Conservation (phyloP, 2,888 invertebrate species). For the Acanthococcus lagerstroemiae region DNA sequence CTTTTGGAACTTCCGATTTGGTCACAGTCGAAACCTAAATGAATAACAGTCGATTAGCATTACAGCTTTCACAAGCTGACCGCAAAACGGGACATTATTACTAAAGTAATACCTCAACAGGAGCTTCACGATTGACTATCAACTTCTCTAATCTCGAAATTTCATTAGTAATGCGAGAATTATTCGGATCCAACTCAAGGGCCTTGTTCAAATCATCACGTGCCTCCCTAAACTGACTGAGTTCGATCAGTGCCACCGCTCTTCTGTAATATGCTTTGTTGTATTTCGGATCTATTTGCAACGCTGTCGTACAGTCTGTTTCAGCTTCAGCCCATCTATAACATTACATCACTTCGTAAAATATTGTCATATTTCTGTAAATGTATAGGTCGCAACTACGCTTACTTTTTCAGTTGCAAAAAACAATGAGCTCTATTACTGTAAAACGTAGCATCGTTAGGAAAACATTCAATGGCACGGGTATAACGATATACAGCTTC, state of each 20-base stretch:
- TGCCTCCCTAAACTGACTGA: conserved; percentile 62
- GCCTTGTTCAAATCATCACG: conserved; percentile 59
- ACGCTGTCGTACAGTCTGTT: conserved; percentile 68
- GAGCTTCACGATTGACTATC: no score
- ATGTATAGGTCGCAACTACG: not conserved
- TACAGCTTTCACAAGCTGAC: no score
- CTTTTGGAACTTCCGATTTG: not conserved
- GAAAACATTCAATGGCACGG: conserved; percentile 72
- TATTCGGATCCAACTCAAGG: conserved; percentile 66
- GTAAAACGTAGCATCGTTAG: conserved; percentile 66
- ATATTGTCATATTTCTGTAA: not conserved
- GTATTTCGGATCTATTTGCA: conserved; percentile 65
- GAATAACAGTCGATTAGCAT: no score
- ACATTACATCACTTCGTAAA: not conserved
- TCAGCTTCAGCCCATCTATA: conserved; percentile 58
- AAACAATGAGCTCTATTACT: conserved; percentile 83
- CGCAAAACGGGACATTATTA: no score
- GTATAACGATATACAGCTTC: conserved; percentile 79
- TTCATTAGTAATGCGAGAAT: conserved; percentile 56
- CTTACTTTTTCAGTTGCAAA: conserved; percentile 67
- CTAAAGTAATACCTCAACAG: no score
- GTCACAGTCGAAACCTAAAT: not conserved
- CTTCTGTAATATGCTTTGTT: conserved; percentile 77
- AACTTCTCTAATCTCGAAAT: conserved; percentile 40
- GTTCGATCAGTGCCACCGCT: conserved; percentile 60